Percentiles rank a stretch among this genome's conserved stretches.
Conservation (phyloP, 2,888 invertebrate species). For the Agriopis leucophaearia region DNA sequence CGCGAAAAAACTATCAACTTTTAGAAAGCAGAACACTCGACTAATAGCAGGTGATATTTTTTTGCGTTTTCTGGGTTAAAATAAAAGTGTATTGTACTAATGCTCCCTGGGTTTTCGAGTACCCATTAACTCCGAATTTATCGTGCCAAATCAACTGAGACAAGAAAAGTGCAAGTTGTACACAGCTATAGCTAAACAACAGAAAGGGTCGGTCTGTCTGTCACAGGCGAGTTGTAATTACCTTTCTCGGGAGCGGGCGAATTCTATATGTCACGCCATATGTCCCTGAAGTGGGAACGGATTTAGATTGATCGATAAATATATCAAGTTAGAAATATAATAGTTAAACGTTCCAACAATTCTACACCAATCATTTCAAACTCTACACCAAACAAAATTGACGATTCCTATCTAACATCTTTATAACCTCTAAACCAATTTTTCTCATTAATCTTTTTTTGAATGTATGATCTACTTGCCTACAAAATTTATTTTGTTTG, state of each 20-base stretch:
- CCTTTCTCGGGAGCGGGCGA: constrained; percentile 70
- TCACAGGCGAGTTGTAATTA: constrained; percentile 77
- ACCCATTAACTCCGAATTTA: constrained; percentile 16
- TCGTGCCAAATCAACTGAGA: constrained; percentile 25
- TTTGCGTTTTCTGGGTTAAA: no score
- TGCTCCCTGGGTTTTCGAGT: background rate
- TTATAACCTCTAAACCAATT: no score
- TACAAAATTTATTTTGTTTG: no score
- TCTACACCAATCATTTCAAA: no score
- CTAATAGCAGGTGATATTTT: no score
- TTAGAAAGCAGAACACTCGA: no score
- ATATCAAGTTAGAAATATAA: background rate
- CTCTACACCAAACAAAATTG: no score
- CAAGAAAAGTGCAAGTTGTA: constrained; percentile 34
- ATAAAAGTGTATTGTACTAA: background rate
- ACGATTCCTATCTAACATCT: no score
- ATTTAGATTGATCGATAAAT: constrained; percentile 47
- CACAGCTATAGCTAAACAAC: constrained; percentile 22
- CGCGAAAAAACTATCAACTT: no score
- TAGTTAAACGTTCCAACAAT: background rate
- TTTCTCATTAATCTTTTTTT: no score
- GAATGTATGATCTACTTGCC: no score
- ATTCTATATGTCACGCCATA: constrained; percentile 82
- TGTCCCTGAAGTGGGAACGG: constrained; percentile 72
- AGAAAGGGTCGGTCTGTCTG: constrained; percentile 76